A percentile compares a stretch with the other conserved stretches of the same genome.
These are phyloP conservation scores for Aurelia coerulea DNA, from an alignment of 30 jellyfish, hydroid and myxozoan species.

Conservation along the genomic window DNA sequence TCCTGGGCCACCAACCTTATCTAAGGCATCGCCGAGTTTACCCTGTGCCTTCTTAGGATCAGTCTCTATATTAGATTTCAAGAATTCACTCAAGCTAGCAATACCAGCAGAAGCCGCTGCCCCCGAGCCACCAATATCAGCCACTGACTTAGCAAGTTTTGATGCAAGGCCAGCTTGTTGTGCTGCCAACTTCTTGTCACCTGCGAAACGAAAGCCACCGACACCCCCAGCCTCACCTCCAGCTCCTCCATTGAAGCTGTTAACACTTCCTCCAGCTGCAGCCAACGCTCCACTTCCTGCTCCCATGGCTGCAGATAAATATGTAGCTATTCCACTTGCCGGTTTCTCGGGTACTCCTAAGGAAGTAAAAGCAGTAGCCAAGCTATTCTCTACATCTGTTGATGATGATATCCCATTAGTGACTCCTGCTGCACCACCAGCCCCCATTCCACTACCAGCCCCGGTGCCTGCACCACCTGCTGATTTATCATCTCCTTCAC, in stretches of 20 bases:
- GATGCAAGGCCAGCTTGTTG: constrained; percentile 89
- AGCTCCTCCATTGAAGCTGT: constrained; percentile 74
- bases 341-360: constrained; percentile 80
- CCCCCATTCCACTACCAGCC: constrained; percentile 82
- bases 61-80: constrained; percentile 63
- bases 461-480: constrained; percentile 71
- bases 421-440: constrained; percentile 74
- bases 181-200: constrained; percentile 74
- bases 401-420: constrained; percentile 72
- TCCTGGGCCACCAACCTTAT: constrained; percentile 96
- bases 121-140: constrained; percentile 85
- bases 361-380: constrained; percentile 53
- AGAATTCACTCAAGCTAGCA: constrained; percentile 68
- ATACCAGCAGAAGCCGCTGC: constrained; percentile 85
- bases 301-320: constrained; percentile 79
- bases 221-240: constrained; percentile 67
- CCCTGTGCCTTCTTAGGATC: constrained; percentile 70
- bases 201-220: constrained; percentile 80
- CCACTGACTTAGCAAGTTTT: constrained; percentile 76
- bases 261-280: constrained; percentile 76
- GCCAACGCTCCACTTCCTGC: constrained; percentile 75
- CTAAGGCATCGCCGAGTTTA: constrained; percentile 88
- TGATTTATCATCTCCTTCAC: constrained; percentile 11
- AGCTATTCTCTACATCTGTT: constrained; percentile 68
- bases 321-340: constrained; percentile 74